These are phyloP conservation scores for Pantherophis alleghaniensis DNA, from an alignment of 2,797 vertebrate genomes.

Conservation along the genomic window DNA sequence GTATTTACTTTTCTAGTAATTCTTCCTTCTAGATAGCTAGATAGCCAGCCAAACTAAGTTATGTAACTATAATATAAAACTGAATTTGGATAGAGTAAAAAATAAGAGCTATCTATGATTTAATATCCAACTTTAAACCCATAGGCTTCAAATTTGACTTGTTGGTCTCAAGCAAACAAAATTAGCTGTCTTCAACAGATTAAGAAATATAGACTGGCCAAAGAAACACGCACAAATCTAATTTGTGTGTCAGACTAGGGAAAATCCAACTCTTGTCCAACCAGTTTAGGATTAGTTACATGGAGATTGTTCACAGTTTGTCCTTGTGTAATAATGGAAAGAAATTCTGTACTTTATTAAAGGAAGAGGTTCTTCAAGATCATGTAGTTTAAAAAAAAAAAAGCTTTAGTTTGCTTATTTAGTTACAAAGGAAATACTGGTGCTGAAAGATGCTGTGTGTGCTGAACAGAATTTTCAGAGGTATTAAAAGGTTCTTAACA, in stretches of 20 bases:
- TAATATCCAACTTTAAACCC: neutral
- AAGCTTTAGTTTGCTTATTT: constrained; percentile 45
- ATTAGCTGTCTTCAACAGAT: neutral
- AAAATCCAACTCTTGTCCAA: neutral
- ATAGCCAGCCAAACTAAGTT: neutral
- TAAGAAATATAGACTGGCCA: neutral
- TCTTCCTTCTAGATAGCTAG: neutral
- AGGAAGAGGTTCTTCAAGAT: constrained; percentile 17
- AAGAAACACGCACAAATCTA: neutral
- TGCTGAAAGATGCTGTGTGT: constrained; percentile 62
- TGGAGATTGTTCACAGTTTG: neutral
- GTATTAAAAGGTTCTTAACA: constrained; percentile 71
- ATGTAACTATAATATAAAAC: neutral
- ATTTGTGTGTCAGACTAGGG: neutral
- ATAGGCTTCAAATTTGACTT: neutral
- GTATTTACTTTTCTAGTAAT: neutral
- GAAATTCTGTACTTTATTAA: constrained; percentile 8
- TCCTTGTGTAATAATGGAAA: neutral
- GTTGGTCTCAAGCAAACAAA: neutral
- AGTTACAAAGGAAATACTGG: constrained; percentile 56
- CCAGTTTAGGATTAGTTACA: neutral
- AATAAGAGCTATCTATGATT: neutral
- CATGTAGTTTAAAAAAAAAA: constrained; percentile 18
- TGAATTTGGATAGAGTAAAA: neutral
- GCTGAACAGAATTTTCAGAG: constrained; percentile 63